Conservation (phyloP, 2,888 invertebrate genomes). For the Seira ritae region DNA sequence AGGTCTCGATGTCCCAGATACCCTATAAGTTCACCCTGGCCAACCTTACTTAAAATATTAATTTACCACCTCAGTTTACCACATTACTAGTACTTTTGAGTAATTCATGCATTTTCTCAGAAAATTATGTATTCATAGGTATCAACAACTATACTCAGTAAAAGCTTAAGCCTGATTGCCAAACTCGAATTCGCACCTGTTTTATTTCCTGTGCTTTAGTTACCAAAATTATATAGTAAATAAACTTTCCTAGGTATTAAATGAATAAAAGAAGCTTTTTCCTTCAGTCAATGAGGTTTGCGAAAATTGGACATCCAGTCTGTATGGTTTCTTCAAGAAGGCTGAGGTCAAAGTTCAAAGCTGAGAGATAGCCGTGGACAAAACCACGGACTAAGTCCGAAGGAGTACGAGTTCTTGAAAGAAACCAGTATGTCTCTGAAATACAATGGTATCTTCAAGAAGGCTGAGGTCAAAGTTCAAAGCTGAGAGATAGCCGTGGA, state of each 20-base stretch:
- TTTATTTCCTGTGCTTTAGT: background rate
- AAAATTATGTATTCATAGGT: no score
- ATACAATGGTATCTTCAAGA: background rate
- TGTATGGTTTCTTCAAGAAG: background rate
- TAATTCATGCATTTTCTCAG: background rate
- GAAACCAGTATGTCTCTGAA: background rate
- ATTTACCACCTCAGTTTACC: background rate
- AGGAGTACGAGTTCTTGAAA: background rate
- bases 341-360: background rate
- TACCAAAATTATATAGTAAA: background rate
- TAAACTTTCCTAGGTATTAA: background rate
- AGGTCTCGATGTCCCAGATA: slow-evolving; percentile 7
- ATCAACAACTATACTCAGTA: no score
- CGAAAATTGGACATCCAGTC: background rate
- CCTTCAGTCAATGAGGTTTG: background rate
- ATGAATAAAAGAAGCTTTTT: background rate
- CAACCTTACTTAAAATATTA: no score
- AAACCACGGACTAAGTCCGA: background rate
- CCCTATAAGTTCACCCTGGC: background rate
- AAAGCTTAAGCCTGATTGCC: background rate
- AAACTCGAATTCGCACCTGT: background rate
- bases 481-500: background rate
- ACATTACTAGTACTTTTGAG: background rate
- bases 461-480: background rate
- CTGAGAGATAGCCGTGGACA: background rate